A percentile compares a stretch with the other conserved stretches of the same genome.
These are phyloP conservation scores for Xerus rutilus DNA, from an alignment of 2,797 vertebrate species.

Conservation along the genomic window DNA sequence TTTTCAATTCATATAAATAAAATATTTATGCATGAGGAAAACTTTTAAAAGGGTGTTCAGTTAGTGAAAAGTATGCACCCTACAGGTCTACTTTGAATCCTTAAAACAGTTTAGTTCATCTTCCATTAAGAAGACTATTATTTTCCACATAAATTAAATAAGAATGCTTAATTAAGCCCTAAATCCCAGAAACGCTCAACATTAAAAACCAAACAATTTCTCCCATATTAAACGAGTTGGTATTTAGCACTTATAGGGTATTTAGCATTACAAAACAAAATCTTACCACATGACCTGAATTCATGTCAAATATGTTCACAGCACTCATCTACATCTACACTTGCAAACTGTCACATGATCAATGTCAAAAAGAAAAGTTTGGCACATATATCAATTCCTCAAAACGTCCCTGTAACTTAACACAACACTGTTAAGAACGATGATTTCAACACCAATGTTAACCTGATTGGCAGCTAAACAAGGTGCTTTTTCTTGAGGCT, in stretches of 20 bases:
- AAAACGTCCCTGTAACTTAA: constrained; percentile 74
- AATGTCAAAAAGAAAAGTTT: constrained; percentile 81
- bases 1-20: constrained; percentile 70
- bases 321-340: constrained; percentile 71
- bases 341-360: constrained; percentile 81
- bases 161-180: constrained; percentile 70
- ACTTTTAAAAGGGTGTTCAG: constrained; percentile 59
- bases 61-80: constrained; percentile 69
- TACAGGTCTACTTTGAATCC: constrained; percentile 68
- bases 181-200: constrained; percentile 70
- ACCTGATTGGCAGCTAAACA: constrained; percentile 84
- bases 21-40: constrained; percentile 59
- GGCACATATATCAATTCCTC: constrained; percentile 83
- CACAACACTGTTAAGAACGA: constrained; percentile 73
- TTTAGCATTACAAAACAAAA: constrained; percentile 61
- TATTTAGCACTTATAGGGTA: constrained; percentile 64
- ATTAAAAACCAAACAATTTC: constrained; percentile 67
- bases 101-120: constrained; percentile 61
- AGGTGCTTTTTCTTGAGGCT: constrained; percentile 83
- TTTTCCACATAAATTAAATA: constrained; percentile 67
- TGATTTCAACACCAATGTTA: constrained; percentile 65
- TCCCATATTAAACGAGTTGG: constrained; percentile 43
- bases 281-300: constrained; percentile 75
- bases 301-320: constrained; percentile 76
- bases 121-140: constrained; percentile 63